Percentiles rank a stretch among this genome's conserved stretches.
phyloP scores from a whole-genome alignment of 2,888 invertebrate genomes.

The Ecdyonurus torrentis region DNA sequence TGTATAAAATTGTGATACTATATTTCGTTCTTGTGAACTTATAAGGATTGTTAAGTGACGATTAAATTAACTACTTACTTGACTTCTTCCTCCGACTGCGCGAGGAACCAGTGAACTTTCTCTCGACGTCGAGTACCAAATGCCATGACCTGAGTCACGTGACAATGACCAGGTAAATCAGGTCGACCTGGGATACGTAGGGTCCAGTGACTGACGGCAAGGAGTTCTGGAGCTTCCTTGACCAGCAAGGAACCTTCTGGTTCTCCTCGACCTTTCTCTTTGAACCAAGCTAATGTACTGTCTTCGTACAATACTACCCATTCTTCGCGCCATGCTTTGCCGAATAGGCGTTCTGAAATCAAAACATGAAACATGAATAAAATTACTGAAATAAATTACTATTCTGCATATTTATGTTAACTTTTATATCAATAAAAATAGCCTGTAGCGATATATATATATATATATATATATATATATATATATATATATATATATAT shows the following conservation, averaged over 20 bases:
- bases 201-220: constrained; percentile 67
- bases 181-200: constrained; percentile 59
- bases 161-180: constrained; percentile 47
- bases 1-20: no score
- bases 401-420: no score
- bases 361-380: no score
- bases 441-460: no score
- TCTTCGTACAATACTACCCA: constrained; percentile 73
- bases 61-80: constrained; percentile 54
- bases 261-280: constrained; percentile 37
- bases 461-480: no score
- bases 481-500: no score
- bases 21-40: no score
- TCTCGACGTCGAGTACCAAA: constrained; percentile 53
- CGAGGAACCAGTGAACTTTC: constrained; percentile 66
- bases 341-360: constrained; percentile 56
- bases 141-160: constrained; percentile 57
- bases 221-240: constrained; percentile 62
- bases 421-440: no score
- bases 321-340: constrained; percentile 68
- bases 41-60: no score
- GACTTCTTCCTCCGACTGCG: constrained; percentile 58
- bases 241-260: constrained; percentile 38
- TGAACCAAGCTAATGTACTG: constrained; percentile 76
- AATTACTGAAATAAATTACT: no score